phyloP scores from a whole-genome alignment of 2,888 invertebrate genomes.

The Drosophila ezoana region DNA sequence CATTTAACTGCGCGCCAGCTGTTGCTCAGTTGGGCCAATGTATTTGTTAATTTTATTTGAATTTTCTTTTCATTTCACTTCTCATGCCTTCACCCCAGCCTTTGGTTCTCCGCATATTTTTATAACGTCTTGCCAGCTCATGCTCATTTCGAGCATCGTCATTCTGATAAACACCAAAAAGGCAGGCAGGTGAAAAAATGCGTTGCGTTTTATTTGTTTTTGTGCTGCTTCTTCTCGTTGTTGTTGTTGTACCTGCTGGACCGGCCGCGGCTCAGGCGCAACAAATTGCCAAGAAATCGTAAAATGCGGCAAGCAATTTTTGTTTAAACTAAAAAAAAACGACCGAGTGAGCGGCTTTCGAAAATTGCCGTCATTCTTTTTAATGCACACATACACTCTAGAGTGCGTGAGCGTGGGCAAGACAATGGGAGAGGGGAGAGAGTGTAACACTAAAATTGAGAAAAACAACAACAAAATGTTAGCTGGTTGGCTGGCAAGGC shows the following conservation, averaged over 20 bases:
- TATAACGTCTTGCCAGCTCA: slow-evolving; percentile 44
- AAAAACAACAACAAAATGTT: slow-evolving; percentile 28
- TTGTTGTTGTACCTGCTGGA: slow-evolving; percentile 27
- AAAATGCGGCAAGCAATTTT: slow-evolving; percentile 75
- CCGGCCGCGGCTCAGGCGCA: slow-evolving; percentile 49
- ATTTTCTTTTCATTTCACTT: slow-evolving; percentile 44
- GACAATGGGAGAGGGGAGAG: background rate
- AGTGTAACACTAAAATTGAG: slow-evolving; percentile 32
- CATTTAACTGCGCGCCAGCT: slow-evolving; percentile 33
- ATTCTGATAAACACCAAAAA: slow-evolving; percentile 35
- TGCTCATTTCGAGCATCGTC: slow-evolving; percentile 49
- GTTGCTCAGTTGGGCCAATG: slow-evolving; percentile 23
- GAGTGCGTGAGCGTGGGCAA: background rate
- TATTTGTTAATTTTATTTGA: slow-evolving; percentile 65
- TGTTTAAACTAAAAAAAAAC: slow-evolving; percentile 64
- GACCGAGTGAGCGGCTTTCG: slow-evolving; percentile 43
- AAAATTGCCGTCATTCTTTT: slow-evolving; percentile 80
- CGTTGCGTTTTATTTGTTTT: slow-evolving; percentile 64
- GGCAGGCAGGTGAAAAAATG: slow-evolving; percentile 67
- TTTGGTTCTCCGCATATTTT: slow-evolving; percentile 21
- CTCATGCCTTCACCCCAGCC: background rate
- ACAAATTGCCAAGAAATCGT: slow-evolving; percentile 74
- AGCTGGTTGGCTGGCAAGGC: slow-evolving; percentile 41
- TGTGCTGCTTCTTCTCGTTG: background rate
- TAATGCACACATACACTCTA: slow-evolving; percentile 56